phyloP scores from a whole-genome alignment of 1,140 invertebrate genomes.

The Heterodera schachtii region DNA sequence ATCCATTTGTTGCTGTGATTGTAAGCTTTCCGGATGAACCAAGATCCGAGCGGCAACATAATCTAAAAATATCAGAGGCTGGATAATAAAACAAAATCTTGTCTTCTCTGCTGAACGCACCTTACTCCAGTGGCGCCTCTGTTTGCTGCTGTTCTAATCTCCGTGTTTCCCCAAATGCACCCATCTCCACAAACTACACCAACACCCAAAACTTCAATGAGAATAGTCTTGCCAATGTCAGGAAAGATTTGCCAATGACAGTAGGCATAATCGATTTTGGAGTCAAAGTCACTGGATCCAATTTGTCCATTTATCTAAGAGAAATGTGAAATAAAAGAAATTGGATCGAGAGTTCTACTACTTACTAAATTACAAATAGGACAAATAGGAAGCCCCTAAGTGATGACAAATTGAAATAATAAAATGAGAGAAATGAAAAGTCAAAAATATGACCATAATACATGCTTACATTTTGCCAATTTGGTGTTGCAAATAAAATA shows the following conservation, averaged over 20 bases:
- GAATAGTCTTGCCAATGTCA: not conserved
- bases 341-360: not conserved
- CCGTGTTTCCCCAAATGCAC: constrained; percentile 16
- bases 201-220: constrained; percentile 22
- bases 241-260: constrained; percentile 26
- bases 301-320: not conserved
- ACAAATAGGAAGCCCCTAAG: no score
- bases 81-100: no score
- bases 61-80: no score
- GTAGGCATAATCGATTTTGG: constrained; percentile 11
- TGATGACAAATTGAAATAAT: no score
- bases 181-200: constrained; percentile 16
- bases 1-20: no score
- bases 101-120: not conserved
- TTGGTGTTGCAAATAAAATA: no score
- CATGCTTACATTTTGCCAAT: no score
- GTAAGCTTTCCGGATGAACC: no score
- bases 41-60: no score
- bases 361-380: no score
- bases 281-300: not conserved
- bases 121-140: not conserved
- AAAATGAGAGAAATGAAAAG: no score
- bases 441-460: not conserved
- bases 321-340: not conserved
- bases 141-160: constrained; percentile 5